These are phyloP conservation scores for Danio rerio DNA, from an alignment of 2,113 vertebrate species.

Conservation along the genomic window DNA sequence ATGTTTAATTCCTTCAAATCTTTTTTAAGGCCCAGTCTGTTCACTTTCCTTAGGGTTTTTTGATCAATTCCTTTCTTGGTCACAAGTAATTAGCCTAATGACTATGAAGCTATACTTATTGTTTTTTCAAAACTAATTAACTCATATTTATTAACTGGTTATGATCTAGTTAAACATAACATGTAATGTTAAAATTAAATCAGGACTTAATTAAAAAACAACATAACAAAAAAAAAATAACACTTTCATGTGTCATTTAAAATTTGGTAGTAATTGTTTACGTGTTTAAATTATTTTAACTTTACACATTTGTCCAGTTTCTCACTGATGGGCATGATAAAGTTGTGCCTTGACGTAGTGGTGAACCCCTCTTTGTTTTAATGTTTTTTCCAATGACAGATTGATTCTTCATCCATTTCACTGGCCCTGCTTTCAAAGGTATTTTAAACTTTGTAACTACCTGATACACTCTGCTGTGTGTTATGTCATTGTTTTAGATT, in stretches of 20 bases:
- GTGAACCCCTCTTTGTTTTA: slow-evolving; percentile 85
- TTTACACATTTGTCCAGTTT: slow-evolving; percentile 13
- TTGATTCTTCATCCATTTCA: slow-evolving; percentile 89
- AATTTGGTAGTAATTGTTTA: neutral
- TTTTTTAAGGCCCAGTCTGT: slow-evolving; percentile 61
- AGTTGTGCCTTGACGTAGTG: slow-evolving; percentile 57
- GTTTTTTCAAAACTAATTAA: neutral
- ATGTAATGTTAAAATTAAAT: neutral
- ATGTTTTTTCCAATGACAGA: slow-evolving; percentile 89
- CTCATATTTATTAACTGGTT: neutral
- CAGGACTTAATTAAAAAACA: no score
- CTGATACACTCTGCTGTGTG: neutral
- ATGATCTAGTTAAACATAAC: neutral
- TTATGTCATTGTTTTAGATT: neutral
- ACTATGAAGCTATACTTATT: neutral
- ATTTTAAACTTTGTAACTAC: slow-evolving; percentile 61
- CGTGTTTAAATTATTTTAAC: neutral
- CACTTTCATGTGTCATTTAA: neutral
- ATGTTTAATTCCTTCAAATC: slow-evolving; percentile 47
- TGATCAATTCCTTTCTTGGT: neutral
- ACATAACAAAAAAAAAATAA: no score
- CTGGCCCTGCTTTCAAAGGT: slow-evolving; percentile 95
- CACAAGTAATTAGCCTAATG: neutral
- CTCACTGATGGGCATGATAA: slow-evolving; percentile 28
- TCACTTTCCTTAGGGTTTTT: slow-evolving; percentile 53